These are phyloP conservation scores for Hippocampus abdominalis DNA, from an alignment of 2,113 vertebrate genomes.

Conservation along the genomic window DNA sequence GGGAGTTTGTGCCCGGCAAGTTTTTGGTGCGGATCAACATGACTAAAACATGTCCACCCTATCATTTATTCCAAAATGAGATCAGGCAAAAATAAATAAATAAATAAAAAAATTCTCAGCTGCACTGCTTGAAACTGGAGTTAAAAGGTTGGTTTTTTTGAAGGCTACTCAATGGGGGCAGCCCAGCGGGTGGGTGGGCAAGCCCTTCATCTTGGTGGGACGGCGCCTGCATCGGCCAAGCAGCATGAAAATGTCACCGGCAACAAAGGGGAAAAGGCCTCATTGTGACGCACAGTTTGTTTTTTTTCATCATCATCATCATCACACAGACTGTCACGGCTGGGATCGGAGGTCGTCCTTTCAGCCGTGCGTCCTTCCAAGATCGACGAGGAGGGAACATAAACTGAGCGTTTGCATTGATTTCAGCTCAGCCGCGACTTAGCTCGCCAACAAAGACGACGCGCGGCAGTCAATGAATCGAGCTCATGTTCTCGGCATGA, in stretches of 20 bases:
- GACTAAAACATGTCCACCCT: background rate
- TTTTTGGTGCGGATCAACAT: background rate
- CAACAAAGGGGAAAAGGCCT: constrained; percentile 10
- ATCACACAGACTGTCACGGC: no score
- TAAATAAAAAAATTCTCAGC: background rate
- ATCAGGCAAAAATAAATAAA: background rate
- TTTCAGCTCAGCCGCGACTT: constrained; percentile 56
- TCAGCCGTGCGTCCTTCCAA: background rate
- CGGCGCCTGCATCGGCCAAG: constrained; percentile 37
- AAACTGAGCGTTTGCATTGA: constrained; percentile 52
- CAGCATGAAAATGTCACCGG: constrained; percentile 63
- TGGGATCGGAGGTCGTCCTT: no score
- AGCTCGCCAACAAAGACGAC: constrained; percentile 45
- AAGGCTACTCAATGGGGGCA: constrained; percentile 1
- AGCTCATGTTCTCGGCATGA: constrained; percentile 58
- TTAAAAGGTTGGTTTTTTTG: background rate
- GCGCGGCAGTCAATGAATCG: constrained; percentile 49
- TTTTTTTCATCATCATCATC: no score
- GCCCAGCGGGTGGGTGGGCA: constrained; percentile 27
- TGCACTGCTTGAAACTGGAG: background rate
- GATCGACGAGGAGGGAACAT: constrained; percentile 33
- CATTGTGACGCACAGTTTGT: no score
- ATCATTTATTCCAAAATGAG: background rate
- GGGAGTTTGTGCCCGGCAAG: no score
- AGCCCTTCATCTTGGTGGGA: constrained; percentile 48